phyloP scores from a whole-genome alignment of 2,888 invertebrate genomes.

The Schizotus pectinicornis region DNA sequence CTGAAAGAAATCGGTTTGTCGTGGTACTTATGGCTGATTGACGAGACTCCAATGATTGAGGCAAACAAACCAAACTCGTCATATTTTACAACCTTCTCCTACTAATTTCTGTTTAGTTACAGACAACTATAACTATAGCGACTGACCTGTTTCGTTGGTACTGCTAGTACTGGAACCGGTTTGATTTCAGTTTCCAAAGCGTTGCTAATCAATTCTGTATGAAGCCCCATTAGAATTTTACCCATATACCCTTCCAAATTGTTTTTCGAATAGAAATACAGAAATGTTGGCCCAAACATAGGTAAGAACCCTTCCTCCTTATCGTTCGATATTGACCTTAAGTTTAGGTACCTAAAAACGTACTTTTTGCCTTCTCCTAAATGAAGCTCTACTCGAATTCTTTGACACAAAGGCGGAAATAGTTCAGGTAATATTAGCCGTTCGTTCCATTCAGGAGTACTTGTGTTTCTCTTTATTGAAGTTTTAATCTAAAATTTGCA shows the following conservation, averaged over 20 bases:
- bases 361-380: slow-evolving; percentile 52
- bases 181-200: slow-evolving; percentile 32
- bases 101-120: slow-evolving; percentile 26
- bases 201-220: slow-evolving; percentile 68
- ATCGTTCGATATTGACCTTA: slow-evolving; percentile 66
- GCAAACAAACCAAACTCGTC: slow-evolving; percentile 72
- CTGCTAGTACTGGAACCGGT: slow-evolving; percentile 29
- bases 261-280: slow-evolving; percentile 76
- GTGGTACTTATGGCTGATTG: slow-evolving; percentile 66
- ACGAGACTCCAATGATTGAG: slow-evolving; percentile 70
- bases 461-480: slow-evolving; percentile 65
- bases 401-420: slow-evolving; percentile 81
- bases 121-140: neutral
- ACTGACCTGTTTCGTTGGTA: slow-evolving; percentile 47
- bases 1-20: slow-evolving; percentile 69
- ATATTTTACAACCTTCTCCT: slow-evolving; percentile 66
- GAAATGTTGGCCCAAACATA: slow-evolving; percentile 80
- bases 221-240: slow-evolving; percentile 73
- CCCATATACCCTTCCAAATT: slow-evolving; percentile 71
- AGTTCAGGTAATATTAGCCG: slow-evolving; percentile 78
- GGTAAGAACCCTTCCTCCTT: slow-evolving; percentile 74
- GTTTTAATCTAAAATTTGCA: slow-evolving; percentile 61
- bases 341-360: slow-evolving; percentile 64
- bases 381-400: slow-evolving; percentile 71
- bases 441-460: slow-evolving; percentile 76